Evolutionary conservation across 2,888 invertebrate genomes (phyloP), one percentile per base, ranked within the genome.

Genomic region (Chloroclystis v-ata): DNA sequence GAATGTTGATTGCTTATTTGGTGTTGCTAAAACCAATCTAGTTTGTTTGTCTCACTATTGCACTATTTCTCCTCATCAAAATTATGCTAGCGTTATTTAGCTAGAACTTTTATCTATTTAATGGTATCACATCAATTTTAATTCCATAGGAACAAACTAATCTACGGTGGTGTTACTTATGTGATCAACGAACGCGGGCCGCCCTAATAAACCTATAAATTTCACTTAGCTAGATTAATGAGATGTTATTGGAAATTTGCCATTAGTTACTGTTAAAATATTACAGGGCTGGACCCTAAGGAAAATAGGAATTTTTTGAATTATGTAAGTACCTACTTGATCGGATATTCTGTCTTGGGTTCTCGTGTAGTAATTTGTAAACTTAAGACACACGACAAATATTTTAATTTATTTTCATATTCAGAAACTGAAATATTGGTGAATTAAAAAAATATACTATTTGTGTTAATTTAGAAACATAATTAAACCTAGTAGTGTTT

Each of bases 171-270:
- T 65, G 65, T 50, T 54, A 65, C 69, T 72, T 71, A 72, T 73
- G 72, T 75, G 75, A 73, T 78, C 72, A 69, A 65, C 64, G 67
- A 65, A 69, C 70, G 67, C 73, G 73, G 70, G 65, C 69, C 77
- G 69, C 71, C 70, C 78, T 83, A 83, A 87, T 85, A 84, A 81
- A 78, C 75, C 80, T 71, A 85, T 87, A 85, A 84, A 87, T 89
- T 83, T 82, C 79, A 83, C 78, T 88, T 83, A 83, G 75, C 66
- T 69, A 78, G 78, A 82, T 82, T 78, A 85, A 82, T 83, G 81
- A 76, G 75, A 76, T 78, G 77, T 78, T 82, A 81, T 82, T 82
- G 77, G 80, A 78, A 78, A 75, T 72, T 74, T 78, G 75, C 76
- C 76, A 80, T 81, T 78, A 76, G 57, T 62, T 63, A 64, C 61